Base-by-base conservation (phyloP, 2,797 vertebrate species). In the Leptatherina wallacei region DNA sequence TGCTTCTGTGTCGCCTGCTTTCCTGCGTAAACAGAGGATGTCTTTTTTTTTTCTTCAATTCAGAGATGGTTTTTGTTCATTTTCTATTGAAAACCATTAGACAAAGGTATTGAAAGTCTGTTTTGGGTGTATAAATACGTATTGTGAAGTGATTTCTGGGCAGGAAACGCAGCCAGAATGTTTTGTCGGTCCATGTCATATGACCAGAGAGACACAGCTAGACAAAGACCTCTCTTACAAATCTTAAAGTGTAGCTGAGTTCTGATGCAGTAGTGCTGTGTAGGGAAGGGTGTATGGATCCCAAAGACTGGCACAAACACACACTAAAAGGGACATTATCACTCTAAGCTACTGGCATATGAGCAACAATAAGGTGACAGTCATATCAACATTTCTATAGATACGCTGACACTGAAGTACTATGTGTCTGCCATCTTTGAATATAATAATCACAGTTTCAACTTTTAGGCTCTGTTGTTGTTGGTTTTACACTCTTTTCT, bases 141-240 rank as follows among this genome's bases (percentile, higher is more conserved):
- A 79, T 83, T 85, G 72, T 85, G 72, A 38, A 61, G 64, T 38
- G 70, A 81, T 75, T 80, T 75, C 78, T 67, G 74, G 66, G 63
- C 86, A 89, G 85, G 88, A 92, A 87, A 65, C 64, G 8, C 69
- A 70, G 77, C 67, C 75, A 47, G 75, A 78, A 71, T 38, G 73
- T 87, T 89, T 83, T 83, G 85, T 82, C 83, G 82, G 72, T 82
- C 57, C 61, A 16, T 81, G 87, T 93, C 91, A 92, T 89, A 90
- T 91, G 91, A 93, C 90, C 82, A 80, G 61, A 69, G 72, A 71
- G 62, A 79, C 64, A 64, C 24, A 0, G 36, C 79, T 33, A 83
- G 47, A 91, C 85, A 92, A 91, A 90, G 89, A 84, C 65, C 67
- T n/a, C 69, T 87, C 83, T 87, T 76, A 86, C 65, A 85, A 78